Evolutionary conservation across 2,888 invertebrate genomes (phyloP).

Genomic region (Argynnis bischoffii): DNA sequence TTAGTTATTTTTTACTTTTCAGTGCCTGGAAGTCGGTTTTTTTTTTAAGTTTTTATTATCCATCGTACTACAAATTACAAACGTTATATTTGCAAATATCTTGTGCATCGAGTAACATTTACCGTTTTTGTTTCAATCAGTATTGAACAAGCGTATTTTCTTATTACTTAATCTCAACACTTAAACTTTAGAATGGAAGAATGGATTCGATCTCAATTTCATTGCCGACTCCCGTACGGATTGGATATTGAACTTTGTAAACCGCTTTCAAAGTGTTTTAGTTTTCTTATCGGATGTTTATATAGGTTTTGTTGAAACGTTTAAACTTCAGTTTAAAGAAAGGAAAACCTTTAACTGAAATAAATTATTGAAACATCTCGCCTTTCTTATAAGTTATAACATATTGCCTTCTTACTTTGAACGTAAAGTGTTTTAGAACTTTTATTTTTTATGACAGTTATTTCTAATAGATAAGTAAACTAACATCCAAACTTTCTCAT

Average conservation of each 20-base stretch:
- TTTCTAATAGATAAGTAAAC: not conserved
- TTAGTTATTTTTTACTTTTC: too few relatives aligned
- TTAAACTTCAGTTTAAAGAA: conserved; percentile 4
- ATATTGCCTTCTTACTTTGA: not conserved
- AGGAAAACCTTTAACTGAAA: not conserved
- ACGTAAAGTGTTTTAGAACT: not conserved
- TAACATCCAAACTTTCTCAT: not conserved
- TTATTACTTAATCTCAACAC: conserved; percentile 10
- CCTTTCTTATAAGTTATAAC: too few relatives aligned
- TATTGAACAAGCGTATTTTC: conserved; percentile 1
- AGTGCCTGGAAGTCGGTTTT: too few relatives aligned
- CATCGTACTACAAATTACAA: too few relatives aligned
- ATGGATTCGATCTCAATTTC: conserved; percentile 19
- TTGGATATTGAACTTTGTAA: conserved; percentile 18
- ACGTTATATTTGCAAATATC: not conserved
- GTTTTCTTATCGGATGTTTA: conserved; percentile 8
- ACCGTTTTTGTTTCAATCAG: not conserved
- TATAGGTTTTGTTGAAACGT: conserved; percentile 11
- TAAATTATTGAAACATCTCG: not conserved
- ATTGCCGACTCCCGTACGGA: conserved; percentile 16
- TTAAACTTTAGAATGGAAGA: conserved; percentile 23
- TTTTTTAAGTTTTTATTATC: too few relatives aligned
- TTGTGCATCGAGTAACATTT: too few relatives aligned
- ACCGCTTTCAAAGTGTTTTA: conserved; percentile 20
- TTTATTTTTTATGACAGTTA: not conserved